These are phyloP conservation scores for Zaprionus gabonicus DNA, from an alignment of 1,140 invertebrate species.

Conservation along the genomic window DNA sequence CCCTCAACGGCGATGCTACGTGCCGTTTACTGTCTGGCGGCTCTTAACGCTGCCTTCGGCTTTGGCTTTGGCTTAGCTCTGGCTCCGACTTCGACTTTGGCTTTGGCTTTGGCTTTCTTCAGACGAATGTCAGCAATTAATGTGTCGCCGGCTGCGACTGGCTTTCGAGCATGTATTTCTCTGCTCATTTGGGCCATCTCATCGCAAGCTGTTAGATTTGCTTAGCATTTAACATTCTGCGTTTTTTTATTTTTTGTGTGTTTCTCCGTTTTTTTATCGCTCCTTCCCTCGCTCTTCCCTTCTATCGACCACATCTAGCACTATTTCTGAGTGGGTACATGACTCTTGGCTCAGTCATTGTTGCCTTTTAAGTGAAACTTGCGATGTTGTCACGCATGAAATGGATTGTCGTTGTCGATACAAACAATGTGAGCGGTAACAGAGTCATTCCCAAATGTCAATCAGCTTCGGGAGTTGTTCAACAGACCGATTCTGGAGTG, in stretches of 20 bases:
- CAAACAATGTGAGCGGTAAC: constrained; percentile 39
- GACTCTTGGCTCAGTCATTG: constrained; percentile 33
- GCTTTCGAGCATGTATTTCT: constrained; percentile 46
- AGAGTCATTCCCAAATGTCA: constrained; percentile 53
- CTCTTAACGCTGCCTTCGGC: constrained; percentile 18
- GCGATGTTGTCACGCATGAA: constrained; percentile 66
- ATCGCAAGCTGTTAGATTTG: constrained; percentile 61
- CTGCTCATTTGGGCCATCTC: constrained; percentile 69
- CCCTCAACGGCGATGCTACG: constrained; percentile 40
- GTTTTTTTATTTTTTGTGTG: constrained; percentile 30
- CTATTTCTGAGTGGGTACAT: constrained; percentile 39
- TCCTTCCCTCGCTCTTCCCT: not conserved
- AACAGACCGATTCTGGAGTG: constrained; percentile 53
- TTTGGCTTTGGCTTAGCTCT: constrained; percentile 13
- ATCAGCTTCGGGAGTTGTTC: constrained; percentile 32
- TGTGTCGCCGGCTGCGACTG: constrained; percentile 63
- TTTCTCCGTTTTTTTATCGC: constrained; percentile 4
- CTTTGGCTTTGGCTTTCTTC: constrained; percentile 65
- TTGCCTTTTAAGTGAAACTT: constrained; percentile 73
- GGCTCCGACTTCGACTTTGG: constrained; percentile 25
- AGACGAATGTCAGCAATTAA: constrained; percentile 71
- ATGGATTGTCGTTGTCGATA: constrained; percentile 64
- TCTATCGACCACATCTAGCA: constrained; percentile 25
- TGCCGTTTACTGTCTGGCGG: constrained; percentile 38
- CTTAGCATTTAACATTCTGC: constrained; percentile 68